These are phyloP conservation scores for Tadarida brasiliensis DNA, from an alignment of 2,797 vertebrate species.

Conservation along the genomic window DNA sequence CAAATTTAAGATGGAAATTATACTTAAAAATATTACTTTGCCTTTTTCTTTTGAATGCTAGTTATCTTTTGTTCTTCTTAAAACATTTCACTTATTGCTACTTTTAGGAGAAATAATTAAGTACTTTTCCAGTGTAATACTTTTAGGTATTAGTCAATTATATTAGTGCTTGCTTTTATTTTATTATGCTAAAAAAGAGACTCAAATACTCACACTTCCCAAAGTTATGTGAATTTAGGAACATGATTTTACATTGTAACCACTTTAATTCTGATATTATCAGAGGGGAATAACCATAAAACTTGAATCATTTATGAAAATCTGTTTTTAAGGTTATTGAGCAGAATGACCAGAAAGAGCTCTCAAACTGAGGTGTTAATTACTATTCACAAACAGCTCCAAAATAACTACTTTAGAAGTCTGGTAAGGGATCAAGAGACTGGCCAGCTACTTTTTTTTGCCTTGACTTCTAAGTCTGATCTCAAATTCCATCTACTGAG, in stretches of 20 bases:
- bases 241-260: constrained; percentile 38
- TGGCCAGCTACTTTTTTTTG: neutral
- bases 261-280: constrained; percentile 41
- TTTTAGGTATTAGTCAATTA: constrained; percentile 35
- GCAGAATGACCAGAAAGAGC: constrained; percentile 28
- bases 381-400: constrained; percentile 13
- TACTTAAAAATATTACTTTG: constrained; percentile 27
- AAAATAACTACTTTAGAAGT: neutral
- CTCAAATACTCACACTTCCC: constrained; percentile 42
- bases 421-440: neutral
- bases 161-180: neutral
- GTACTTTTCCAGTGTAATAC: neutral
- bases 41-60: constrained; percentile 62
- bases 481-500: constrained; percentile 23
- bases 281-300: constrained; percentile 7
- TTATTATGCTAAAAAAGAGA: constrained; percentile 35
- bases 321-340: constrained; percentile 59
- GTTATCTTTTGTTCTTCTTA: constrained; percentile 30
- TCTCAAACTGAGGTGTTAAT: constrained; percentile 46
- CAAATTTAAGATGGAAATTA: constrained; percentile 43
- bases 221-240: constrained; percentile 59
- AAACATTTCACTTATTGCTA: constrained; percentile 35
- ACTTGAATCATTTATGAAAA: constrained; percentile 56
- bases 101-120: constrained; percentile 49
- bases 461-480: constrained; percentile 21